Base-by-base conservation (phyloP, 2,797 vertebrate species). In the Argentina silus region DNA sequence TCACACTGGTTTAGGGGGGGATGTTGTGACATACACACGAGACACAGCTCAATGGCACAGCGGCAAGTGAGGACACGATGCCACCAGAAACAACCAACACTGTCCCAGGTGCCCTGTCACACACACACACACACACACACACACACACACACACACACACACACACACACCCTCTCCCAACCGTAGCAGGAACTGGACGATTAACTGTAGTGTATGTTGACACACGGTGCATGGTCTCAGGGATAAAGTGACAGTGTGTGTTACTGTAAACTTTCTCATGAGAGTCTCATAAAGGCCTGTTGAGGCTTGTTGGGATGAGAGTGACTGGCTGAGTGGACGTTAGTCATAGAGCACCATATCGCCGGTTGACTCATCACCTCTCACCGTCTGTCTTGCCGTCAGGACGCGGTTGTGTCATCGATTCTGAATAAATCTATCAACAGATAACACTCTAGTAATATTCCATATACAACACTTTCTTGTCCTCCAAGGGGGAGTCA, bases 1-100 rank as follows among this genome's bases (percentile, higher is more conserved):
- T 94, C 94, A 95, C 94, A 94, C 88, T 76, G 70, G 74, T 65
- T 70, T 65, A 74, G 70, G 70, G 56, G 50, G 65, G 73, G 55
- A 23, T 83, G 86, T 86, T 88, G 91, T 90, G 87, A 89, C 87
- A 87, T 86, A 69, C 53, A 77, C 53, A 67, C 69, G 63, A 50
- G 75, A 74, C 69, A 75, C 81, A 89, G 71, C 56, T 66, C 44
- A 78, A 70, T 86, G 79, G 77, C 79, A 78, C 75, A 81, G 74
- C 74, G 78, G 79, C 90, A 91, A 89, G 89, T 81, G 82, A 84
- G 77, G 76, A 82, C 81, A 82, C 63, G 79, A 90, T 77, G 75
- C 74, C 64, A 81, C 79, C 75, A 75, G 62, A 81, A 80, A 75
- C 79, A 77, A 73, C 47, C 1, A 67, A 57, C 59, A 61, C n/a